These are phyloP conservation scores for Malurus elegans DNA, from an alignment of 2,113 vertebrate genomes.

Conservation along the genomic window DNA sequence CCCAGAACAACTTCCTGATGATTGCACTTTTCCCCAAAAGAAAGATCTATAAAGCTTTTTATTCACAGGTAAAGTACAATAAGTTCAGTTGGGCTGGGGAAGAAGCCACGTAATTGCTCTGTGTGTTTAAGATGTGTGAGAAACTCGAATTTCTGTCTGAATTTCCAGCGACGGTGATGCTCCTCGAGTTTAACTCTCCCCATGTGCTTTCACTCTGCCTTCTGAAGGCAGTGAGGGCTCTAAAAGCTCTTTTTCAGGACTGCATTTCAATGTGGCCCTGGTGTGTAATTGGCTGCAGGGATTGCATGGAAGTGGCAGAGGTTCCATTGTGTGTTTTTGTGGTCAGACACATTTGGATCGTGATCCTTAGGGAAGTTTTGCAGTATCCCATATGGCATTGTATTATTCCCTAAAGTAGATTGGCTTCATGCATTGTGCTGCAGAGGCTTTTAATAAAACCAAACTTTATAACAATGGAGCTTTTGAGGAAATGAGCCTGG, in stretches of 20 bases:
- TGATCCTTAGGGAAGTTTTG: constrained; percentile 2
- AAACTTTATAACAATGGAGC: constrained; percentile 6
- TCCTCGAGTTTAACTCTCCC: background rate
- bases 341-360: constrained; percentile 5
- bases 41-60: constrained; percentile 88
- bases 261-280: background rate
- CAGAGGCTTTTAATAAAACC: constrained; percentile 38
- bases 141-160: background rate
- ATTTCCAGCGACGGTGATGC: background rate
- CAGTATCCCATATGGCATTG: background rate
- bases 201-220: constrained; percentile 23
- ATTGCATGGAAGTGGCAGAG: background rate
- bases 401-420: background rate
- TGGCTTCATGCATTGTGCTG: background rate
- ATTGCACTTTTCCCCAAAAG: constrained; percentile 86
- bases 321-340: constrained; percentile 31
- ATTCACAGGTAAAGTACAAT: constrained; percentile 80
- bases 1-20: constrained; percentile 77
- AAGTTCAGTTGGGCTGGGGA: background rate
- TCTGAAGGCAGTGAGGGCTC: background rate
- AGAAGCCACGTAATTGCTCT: background rate
- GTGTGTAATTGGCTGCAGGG: background rate
- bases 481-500: constrained; percentile 59
- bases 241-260: background rate
- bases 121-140: background rate